phyloP scores from a whole-genome alignment of 2,113 vertebrate genomes.

The Microcebus tavaratra region DNA sequence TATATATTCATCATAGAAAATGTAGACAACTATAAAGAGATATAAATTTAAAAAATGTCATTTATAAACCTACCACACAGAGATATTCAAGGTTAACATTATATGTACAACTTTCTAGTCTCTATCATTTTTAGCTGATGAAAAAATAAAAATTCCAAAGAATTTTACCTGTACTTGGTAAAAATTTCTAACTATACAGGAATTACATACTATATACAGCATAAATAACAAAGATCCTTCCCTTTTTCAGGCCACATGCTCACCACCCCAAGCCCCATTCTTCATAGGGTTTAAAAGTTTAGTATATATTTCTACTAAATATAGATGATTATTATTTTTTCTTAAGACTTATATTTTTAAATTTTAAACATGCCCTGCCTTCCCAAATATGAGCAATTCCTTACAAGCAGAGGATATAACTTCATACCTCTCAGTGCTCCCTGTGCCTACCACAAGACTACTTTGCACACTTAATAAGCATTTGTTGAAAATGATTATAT shows the following conservation, averaged over 20 bases:
- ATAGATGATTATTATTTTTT: not conserved
- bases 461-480: slow-evolving; percentile 34
- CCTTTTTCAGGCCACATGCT: not conserved
- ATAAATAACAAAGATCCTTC: not conserved
- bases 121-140: not conserved
- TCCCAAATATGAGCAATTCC: not conserved
- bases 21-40: not conserved
- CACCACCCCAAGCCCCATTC: not conserved
- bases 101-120: not conserved
- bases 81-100: slow-evolving; percentile 7
- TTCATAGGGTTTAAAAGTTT: not conserved
- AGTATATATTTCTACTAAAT: slow-evolving; percentile 7
- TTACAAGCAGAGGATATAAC: not conserved
- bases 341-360: not conserved
- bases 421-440: not conserved
- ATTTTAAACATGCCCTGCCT: not conserved
- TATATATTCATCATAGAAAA: not conserved
- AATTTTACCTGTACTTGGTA: not conserved
- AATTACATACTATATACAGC: not conserved
- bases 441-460: not conserved
- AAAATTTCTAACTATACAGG: not conserved
- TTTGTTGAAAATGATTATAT: slow-evolving; percentile 68
- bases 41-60: slow-evolving; percentile 27
- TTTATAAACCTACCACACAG: not conserved
- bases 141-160: slow-evolving; percentile 32